Conservation (phyloP, 2,888 invertebrate species). For the Axea sp. region DNA sequence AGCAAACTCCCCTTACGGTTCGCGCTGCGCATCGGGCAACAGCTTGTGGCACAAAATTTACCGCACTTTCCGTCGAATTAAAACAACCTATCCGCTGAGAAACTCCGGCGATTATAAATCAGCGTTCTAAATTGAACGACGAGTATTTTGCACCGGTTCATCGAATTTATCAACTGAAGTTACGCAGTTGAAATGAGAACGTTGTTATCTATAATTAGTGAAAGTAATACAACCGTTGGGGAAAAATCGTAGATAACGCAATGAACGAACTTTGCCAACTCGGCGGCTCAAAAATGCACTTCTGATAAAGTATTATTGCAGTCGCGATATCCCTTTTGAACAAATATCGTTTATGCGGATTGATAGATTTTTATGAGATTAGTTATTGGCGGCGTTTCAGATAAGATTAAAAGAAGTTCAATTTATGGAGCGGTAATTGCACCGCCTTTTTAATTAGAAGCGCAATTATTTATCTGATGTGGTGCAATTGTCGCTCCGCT, state of each 20-base stretch:
- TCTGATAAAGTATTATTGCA: constrained; percentile 12
- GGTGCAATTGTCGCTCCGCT: constrained; percentile 17
- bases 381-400: constrained; percentile 22
- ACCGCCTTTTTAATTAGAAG: constrained; percentile 23
- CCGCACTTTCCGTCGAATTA: too few species aligned
- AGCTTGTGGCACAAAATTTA: too few species aligned
- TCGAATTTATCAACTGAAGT: too few species aligned
- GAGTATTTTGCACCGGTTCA: too few species aligned
- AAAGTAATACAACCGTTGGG: constrained; percentile 33
- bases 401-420: constrained; percentile 44
- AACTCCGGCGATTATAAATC: too few species aligned
- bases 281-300: constrained; percentile 11
- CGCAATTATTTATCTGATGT: constrained; percentile 22
- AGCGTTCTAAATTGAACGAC: background rate
- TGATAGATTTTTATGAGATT: constrained; percentile 38
- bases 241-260: constrained; percentile 38
- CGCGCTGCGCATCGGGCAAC: too few species aligned
- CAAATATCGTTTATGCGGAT: constrained; percentile 32
- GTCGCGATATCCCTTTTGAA: constrained; percentile 2
- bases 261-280: constrained; percentile 9
- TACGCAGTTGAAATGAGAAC: constrained; percentile 19
- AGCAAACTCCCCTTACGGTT: too few species aligned
- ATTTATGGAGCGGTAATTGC: constrained; percentile 34
- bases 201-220: constrained; percentile 36
- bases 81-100: too few species aligned